Conservation (phyloP, 2,888 invertebrate species). For the Melieria crassipennis region DNA sequence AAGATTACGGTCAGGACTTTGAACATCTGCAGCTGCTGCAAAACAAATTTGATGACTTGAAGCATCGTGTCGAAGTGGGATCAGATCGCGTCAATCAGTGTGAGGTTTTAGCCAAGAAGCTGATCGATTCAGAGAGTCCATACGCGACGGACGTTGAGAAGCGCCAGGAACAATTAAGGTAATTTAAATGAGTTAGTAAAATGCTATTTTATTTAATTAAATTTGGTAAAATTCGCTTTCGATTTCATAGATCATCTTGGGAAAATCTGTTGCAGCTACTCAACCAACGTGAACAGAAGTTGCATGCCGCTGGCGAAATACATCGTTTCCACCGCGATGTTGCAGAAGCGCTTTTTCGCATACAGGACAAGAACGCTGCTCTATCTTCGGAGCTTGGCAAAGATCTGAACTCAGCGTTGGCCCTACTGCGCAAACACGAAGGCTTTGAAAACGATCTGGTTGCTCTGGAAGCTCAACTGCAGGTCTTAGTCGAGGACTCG, state of each 20-base stretch:
- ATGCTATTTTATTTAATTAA: neutral
- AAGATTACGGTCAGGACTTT: conserved; percentile 95
- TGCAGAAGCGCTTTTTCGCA: conserved; percentile 87
- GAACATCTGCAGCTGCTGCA: conserved; percentile 87
- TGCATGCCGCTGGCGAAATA: conserved; percentile 95
- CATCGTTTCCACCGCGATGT: conserved; percentile 97
- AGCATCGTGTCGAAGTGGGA: conserved; percentile 88
- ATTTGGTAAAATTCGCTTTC: neutral
- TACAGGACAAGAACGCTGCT: conserved; percentile 88
- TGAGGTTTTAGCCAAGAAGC: conserved; percentile 87
- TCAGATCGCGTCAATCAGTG: conserved; percentile 91
- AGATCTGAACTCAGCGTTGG: conserved; percentile 87
- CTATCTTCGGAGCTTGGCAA: conserved; percentile 83
- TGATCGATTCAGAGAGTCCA: conserved; percentile 85
- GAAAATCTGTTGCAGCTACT: conserved; percentile 87
- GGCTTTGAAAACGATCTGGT: conserved; percentile 93
- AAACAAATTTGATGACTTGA: conserved; percentile 92
- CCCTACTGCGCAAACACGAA: conserved; percentile 87
- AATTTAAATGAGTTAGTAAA: conserved; percentile 53
- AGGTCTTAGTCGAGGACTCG: conserved; percentile 93
- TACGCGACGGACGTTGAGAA: conserved; percentile 87
- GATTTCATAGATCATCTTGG: conserved; percentile 78
- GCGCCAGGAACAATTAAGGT: conserved; percentile 88
- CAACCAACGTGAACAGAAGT: conserved; percentile 83
- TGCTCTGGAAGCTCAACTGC: conserved; percentile 89